Evolutionary conservation across 2,797 vertebrate genomes (phyloP), one percentile per base, ranked within the genome.

Genomic region (Vespertilio murinus): DNA sequence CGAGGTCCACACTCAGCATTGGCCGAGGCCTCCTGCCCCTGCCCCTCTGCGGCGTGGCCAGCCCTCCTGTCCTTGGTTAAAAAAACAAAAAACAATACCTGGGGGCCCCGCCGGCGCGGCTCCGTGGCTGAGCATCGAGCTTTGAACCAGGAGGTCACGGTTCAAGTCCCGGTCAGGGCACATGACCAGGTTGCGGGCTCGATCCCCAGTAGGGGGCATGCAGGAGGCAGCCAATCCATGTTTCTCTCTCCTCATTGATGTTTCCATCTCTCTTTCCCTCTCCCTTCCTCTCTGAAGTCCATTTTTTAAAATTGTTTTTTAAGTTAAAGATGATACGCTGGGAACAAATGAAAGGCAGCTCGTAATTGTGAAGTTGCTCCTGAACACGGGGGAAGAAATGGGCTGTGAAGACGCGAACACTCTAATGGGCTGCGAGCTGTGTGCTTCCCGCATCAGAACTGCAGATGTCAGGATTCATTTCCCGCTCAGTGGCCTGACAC

Each of bases 381-480:
- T 12, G 23, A 67, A 83, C 71, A 47, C 18, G 75, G 67, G 78
- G 65, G 45, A 78, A 88, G 82, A 92, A 90, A 81, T 86, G 96
- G 93, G 82, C 93, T 93, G 88, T 93, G 67, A 67, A 88, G 69
- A 79, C 33, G 69, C 49, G 92, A 96, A 20, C 90, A 16, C 13
- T 42, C 3, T 88, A 88, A 95, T 75, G 73, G 94, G 86, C 92
- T 93, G 85, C 87, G 85, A 86, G 95, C 92, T 71, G 90, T 3
- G 40, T 75, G 94, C 70, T 92, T 38, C 61, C 84, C 33, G 13
- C 64, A 11, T 79, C 38, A 64, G 75, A 70, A 38, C 85, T 2
- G n/a, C 70, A 9, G 56, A 52, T 42, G 45, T 79, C 92, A 79
- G 95, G 73, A 95, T 83, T 88, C 71, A 86, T 95, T 92, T 93